Conservation (phyloP, 2,888 invertebrate species). For the Netelia virgata region DNA sequence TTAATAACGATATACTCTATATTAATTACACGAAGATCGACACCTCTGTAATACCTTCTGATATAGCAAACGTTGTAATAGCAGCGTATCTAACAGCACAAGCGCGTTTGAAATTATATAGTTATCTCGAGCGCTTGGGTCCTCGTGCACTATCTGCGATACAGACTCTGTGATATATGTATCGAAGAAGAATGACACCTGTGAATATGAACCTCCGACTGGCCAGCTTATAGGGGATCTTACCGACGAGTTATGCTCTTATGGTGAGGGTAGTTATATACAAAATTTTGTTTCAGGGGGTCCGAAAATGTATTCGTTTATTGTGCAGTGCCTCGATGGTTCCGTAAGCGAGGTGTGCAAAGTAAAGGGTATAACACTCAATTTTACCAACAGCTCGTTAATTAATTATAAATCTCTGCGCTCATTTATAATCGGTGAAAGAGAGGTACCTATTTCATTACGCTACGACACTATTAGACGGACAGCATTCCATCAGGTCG, state of each 20-base stretch:
- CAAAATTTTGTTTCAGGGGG: constrained; percentile 77
- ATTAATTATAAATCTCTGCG: background rate
- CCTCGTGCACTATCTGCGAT: constrained; percentile 78
- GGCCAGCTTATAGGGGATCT: too few relatives aligned
- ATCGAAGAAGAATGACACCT: too few relatives aligned
- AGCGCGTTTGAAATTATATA: constrained; percentile 80
- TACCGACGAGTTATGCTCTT: too few relatives aligned
- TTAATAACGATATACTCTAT: constrained; percentile 69
- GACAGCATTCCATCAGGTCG: constrained; percentile 64
- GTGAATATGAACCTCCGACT: too few relatives aligned
- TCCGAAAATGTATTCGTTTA: constrained; percentile 78
- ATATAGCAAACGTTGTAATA: constrained; percentile 37
- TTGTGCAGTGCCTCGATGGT: background rate
- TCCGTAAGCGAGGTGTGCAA: constrained; percentile 67
- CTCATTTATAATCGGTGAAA: constrained; percentile 1
- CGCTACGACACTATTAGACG: constrained; percentile 22
- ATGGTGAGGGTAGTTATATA: too few relatives aligned
- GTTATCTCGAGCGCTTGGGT: constrained; percentile 76
- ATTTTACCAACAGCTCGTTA: constrained; percentile 48
- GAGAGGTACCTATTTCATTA: constrained; percentile 30
- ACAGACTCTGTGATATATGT: constrained; percentile 67
- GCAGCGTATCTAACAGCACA: too few relatives aligned
- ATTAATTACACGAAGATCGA: constrained; percentile 69
- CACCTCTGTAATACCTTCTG: constrained; percentile 57
- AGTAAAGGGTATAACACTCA: constrained; percentile 56